Base-by-base conservation (phyloP, 2,113 vertebrate species). In the Odocoileus virginianus region DNA sequence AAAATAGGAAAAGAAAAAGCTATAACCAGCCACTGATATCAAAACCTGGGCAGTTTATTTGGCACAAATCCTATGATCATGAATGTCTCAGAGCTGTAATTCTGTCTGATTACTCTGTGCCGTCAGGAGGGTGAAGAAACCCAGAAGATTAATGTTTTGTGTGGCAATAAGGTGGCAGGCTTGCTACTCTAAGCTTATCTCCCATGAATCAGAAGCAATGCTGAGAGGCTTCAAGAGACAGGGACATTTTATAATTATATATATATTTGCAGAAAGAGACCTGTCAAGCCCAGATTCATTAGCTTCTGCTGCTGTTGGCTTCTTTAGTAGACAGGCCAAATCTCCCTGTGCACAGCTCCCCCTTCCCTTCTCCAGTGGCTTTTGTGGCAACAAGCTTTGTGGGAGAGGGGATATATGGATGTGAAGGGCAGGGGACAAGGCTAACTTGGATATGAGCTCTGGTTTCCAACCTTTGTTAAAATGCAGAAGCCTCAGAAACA, bases 91-190 rank as follows among this genome's bases (percentile, higher is more conserved):
- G 90, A 61, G 54, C 87, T 82, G 60, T 97, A 96, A 97, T 97
- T 97, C 93, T 94, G 71, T 95, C 86, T 98, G 97, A 97, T 98
- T 95, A 96, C 36, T 43, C 40, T 87, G 54, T 86, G 60, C 87
- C 97, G 47, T 93, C 90, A 47, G n/a, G 27, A 58, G 54, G 83
- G 52, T 86, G 45, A 67, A 95, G 84, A 98, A 97, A 12, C 87
- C 36, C 57, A 71, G 64, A 85, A 96, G 89, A 98, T 90, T 81
- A 88, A 98, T 94, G 84, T 87, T 97, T 92, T 97, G 74, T 95
- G 54, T 95, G 91, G 64, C 89, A 96, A 45, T 96, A 93, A 94
- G 94, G 79, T 89, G 86, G 94, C 96, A 95, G 76, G 40, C 81
- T 86, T 92, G 54, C 54, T 92, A 76, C 52, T 88, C 89, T 89